Evolutionary conservation across 1,140 invertebrate species (phyloP).

Genomic region (Colletes gigas): DNA sequence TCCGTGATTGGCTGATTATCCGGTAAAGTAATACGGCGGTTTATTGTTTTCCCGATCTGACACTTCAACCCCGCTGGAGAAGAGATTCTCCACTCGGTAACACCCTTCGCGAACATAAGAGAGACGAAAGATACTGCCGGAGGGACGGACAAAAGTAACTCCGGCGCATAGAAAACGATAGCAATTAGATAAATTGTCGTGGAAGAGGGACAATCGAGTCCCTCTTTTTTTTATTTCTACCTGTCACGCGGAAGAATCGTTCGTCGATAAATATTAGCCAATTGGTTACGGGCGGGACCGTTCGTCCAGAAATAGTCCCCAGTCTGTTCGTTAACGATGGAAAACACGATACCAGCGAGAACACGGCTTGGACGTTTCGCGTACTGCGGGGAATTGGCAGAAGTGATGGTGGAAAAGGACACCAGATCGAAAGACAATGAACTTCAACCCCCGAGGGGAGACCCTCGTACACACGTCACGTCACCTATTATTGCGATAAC

Average conservation of each 20-base stretch:
- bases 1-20: slow-evolving; percentile 71
- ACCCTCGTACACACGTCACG: slow-evolving; percentile 18
- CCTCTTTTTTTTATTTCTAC: not conserved
- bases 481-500: slow-evolving; percentile 69
- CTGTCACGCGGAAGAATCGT: slow-evolving; percentile 6
- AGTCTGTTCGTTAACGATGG: slow-evolving; percentile 11
- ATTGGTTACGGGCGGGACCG: slow-evolving; percentile 8
- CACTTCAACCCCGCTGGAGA: slow-evolving; percentile 55
- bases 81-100: slow-evolving; percentile 60
- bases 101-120: slow-evolving; percentile 44
- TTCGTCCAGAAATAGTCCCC: slow-evolving; percentile 4
- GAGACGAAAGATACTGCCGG: slow-evolving; percentile 47
- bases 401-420: slow-evolving; percentile 41
- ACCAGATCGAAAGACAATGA: slow-evolving; percentile 58
- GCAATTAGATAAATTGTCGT: slow-evolving; percentile 51
- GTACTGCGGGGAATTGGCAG: slow-evolving; percentile 34
- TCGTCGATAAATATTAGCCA: slow-evolving; percentile 1
- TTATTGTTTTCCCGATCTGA: slow-evolving; percentile 67
- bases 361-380: not conserved
- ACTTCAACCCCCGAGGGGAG: slow-evolving; percentile 34
- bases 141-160: slow-evolving; percentile 39
- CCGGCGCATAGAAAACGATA: slow-evolving; percentile 37
- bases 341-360: not conserved
- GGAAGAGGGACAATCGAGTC: slow-evolving; percentile 34
- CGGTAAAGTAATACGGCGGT: slow-evolving; percentile 62